Base-by-base conservation (phyloP, 2,113 vertebrate species). In the Mionectes macconnelli region DNA sequence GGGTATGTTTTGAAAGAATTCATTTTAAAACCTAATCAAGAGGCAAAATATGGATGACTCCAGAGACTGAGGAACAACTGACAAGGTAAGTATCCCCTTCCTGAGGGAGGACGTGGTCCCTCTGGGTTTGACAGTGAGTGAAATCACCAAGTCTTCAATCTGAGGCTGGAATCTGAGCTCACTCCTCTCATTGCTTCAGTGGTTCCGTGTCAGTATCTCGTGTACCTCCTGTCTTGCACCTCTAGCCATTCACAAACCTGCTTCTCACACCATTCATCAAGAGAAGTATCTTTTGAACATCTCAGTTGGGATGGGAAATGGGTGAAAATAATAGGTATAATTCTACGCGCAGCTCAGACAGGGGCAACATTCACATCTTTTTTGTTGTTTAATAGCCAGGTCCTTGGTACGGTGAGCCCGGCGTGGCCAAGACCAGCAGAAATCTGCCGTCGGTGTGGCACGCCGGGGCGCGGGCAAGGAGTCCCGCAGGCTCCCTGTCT, bases 101-200 rank as follows among this genome's bases (percentile, higher is more conserved):
- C 11, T 45, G 42, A 56, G 16, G 45, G 11, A 44, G 17, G 39
- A 72, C 25, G 7, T 0, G 3, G 39, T 24, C 45, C 3, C 14
- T 10, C n/a, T 35, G 14, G 10, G 10, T 24, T 69, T 25, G 63
- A 19, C 42, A 57, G 60, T 3, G 31, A 57, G 60, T 3, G 31
- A n/a, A 87, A 75, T 35, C 49, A 35, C 44, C 3, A 5, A 93
- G 35, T 10, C 42, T 23, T 11, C 50, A 52, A 4, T 37, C 25
- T 2, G 9, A 56, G 56, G 37, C 44, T 0, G 0, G 47, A 83
- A 53, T 4, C 12, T 0, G 5, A 68, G 39, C 47, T 20, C 12
- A 4, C 3, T 55, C 27, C 50, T 37, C 13, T 67, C 23, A 52
- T 35, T 53, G 68, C 69, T 55, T 50, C 76, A 22, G 44, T 0